Evolutionary conservation across 1,140 invertebrate species (phyloP).

Genomic region (silkworm (Bombyx mori)): DNA sequence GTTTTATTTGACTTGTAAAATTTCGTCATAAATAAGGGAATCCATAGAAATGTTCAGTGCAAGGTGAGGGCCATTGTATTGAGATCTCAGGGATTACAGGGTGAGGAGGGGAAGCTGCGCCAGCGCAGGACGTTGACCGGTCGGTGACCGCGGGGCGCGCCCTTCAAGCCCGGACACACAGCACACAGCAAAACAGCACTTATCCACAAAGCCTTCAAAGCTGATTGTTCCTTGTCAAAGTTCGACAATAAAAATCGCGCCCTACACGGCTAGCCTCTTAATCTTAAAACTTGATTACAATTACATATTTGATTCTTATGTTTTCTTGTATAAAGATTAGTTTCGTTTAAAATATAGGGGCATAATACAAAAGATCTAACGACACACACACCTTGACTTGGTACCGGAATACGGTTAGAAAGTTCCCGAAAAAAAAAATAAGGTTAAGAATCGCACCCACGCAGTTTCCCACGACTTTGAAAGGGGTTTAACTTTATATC

Average conservation of each 20-base stretch:
- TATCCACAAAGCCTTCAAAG: neutral
- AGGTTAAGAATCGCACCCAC: neutral
- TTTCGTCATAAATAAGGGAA: conserved; percentile 8
- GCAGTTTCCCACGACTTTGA: neutral
- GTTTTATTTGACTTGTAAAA: too few species aligned
- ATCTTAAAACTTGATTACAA: too few species aligned
- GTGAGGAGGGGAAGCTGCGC: conserved; percentile 11
- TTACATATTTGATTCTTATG: too few species aligned
- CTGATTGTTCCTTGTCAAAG: neutral
- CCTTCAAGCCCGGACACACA: conserved; percentile 13
- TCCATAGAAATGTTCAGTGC: neutral
- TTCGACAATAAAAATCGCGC: too few species aligned
- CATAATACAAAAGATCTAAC: too few species aligned
- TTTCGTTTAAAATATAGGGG: too few species aligned
- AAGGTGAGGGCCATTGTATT: conserved; percentile 13
- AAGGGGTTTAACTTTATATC: neutral
- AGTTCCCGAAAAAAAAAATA: conserved; percentile 5
- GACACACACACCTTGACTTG: neutral
- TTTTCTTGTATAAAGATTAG: too few species aligned
- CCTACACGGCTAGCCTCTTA: too few species aligned
- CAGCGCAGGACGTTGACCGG: conserved; percentile 20
- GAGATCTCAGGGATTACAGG: neutral
- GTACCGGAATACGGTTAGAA: conserved; percentile 7
- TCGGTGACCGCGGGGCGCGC: conserved; percentile 24
- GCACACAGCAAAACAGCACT: too few species aligned